Percentiles rank a stretch among this genome's conserved stretches.
These are phyloP conservation scores for Sapajus apella DNA, from an alignment of 2,113 vertebrate species.

Conservation along the genomic window DNA sequence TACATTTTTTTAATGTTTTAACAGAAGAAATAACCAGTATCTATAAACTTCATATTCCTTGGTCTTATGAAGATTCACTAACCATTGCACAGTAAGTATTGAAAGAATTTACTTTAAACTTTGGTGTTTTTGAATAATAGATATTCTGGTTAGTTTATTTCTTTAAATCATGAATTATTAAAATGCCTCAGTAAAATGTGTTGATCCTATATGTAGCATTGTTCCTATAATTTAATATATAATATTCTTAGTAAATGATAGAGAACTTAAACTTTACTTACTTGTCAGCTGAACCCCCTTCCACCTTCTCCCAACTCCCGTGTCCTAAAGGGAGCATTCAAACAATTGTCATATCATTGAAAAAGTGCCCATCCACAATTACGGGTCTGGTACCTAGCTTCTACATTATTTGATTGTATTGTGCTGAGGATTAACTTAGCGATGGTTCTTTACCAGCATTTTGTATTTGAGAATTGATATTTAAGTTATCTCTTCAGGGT, in stretches of 20 bases:
- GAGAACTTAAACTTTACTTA: neutral
- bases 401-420: neutral
- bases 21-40: slow-evolving; percentile 90
- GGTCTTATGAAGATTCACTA: slow-evolving; percentile 95
- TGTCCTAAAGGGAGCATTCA: neutral
- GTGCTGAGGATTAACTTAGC: neutral
- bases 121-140: neutral
- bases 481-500: slow-evolving; percentile 61
- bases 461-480: slow-evolving; percentile 32
- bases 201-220: neutral
- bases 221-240: neutral
- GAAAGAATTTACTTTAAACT: slow-evolving; percentile 35
- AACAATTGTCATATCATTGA: too few relatives aligned
- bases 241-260: neutral
- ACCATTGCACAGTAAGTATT: slow-evolving; percentile 88
- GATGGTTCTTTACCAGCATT: neutral
- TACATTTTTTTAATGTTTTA: slow-evolving; percentile 64
- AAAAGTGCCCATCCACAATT: neutral
- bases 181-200: neutral
- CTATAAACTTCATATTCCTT: slow-evolving; percentile 93
- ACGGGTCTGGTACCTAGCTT: neutral
- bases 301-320: neutral
- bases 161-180: slow-evolving; percentile 7
- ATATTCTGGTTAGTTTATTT: neutral
- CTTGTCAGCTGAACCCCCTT: neutral